Conservation (phyloP, 2,888 invertebrate species). For the Pheosia gnoma region DNA sequence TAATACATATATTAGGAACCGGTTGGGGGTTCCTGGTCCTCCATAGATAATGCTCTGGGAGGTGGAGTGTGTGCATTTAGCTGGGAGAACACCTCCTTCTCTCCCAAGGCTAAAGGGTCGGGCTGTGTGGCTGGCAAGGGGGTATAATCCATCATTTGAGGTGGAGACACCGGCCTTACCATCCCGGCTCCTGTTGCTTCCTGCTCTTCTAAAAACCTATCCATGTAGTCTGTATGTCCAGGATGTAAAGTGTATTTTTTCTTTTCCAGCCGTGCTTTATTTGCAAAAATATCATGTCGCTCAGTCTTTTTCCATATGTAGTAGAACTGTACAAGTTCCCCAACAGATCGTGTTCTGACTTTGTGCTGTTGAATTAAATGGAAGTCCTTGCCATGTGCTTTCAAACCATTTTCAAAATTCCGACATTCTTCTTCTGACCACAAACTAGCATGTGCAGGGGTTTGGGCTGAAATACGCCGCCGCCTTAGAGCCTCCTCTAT, state of each 20-base stretch:
- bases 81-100: constrained; percentile 80
- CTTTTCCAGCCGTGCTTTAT: constrained; percentile 94
- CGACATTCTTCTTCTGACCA: constrained; percentile 99
- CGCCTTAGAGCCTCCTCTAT: constrained; percentile 96
- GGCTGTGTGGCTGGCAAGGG: constrained; percentile 74
- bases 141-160: constrained; percentile 84
- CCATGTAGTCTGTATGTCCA: constrained; percentile 97
- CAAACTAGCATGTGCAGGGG: constrained; percentile 89
- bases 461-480: constrained; percentile 88
- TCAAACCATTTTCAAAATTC: constrained; percentile 97
- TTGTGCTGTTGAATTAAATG: constrained; percentile 96
- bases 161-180: constrained; percentile 83
- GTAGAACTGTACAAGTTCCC: constrained; percentile 98
- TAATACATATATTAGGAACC: constrained; percentile 72
- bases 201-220: constrained; percentile 95
- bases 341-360: constrained; percentile 96
- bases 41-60: constrained; percentile 67
- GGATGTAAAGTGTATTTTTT: constrained; percentile 96
- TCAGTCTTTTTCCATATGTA: constrained; percentile 99
- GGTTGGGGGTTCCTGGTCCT: constrained; percentile 73
- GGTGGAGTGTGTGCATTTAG: constrained; percentile 69
- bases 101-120: constrained; percentile 76
- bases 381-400: constrained; percentile 98
- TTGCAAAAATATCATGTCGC: constrained; percentile 95
- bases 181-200: constrained; percentile 88